Evolutionary conservation across 2,113 vertebrate genomes (phyloP), one percentile per base, ranked within the genome.

Genomic region (Carassius gibelio): DNA sequence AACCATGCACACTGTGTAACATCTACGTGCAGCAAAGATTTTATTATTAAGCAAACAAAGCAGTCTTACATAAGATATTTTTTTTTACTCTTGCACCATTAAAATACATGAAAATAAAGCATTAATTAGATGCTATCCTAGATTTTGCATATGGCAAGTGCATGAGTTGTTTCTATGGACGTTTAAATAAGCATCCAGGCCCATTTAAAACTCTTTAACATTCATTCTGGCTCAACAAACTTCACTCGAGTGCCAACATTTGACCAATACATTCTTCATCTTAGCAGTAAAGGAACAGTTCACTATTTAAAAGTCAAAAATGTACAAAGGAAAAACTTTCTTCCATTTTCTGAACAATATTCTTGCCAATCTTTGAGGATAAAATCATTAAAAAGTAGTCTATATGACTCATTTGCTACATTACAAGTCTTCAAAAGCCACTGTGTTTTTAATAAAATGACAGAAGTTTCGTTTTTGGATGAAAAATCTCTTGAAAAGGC

Each of bases 161-260:
- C 79, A 68, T 66, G 10, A 19, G 19, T 81, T 21, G 38, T 68
- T 80, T 80, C 64, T 68, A 30, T 68, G 79, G 66, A 81, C 15
- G 21, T 68, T 68, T 81, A 81, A 81, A 81, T 81, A 81, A 64
- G 48, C 74, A 69, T 0, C 13, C 30, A 62, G 77, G 30, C 19
- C 55, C 19, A 64, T 62, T 38, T 30, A 78, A 4, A 15, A 62
- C n/a, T 13, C n/a, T 61, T 61, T 3, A 17, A 50, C 78, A 66
- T 48, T 66, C 42, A 48, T 38, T 80, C 6, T n/a, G 59, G 36
- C 77, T 81, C 78, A 68, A 81, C 57, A 79, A 15, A 23, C 57
- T 15, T 38, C 17, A 77, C 52, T 23, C 36, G 13, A 62, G 36
- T 21, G 36, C 34, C 21, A 23, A 38, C 34, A 62, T 42, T 62